Percentiles rank a stretch among this genome's conserved stretches.
phyloP scores from a whole-genome alignment of 1,140 invertebrate genomes.

The Drosophila tani region DNA sequence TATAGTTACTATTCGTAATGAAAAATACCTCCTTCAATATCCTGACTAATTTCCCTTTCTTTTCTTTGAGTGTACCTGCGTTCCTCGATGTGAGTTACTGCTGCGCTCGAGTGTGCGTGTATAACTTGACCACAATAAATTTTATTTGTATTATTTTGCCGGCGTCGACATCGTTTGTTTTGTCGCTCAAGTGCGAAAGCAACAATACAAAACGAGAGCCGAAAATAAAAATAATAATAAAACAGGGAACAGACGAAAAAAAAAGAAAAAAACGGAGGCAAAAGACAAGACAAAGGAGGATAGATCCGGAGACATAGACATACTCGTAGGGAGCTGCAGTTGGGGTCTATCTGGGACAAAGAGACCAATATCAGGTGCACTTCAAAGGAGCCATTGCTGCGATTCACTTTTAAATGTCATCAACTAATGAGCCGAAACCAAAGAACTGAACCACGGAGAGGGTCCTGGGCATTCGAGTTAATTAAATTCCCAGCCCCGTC shows the following conservation, averaged over 20 bases:
- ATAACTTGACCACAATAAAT: conserved; percentile 70
- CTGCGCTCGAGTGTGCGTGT: conserved; percentile 44
- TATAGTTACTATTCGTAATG: too few species aligned
- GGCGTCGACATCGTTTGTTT: conserved; percentile 52
- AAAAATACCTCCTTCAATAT: too few species aligned
- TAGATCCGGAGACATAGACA: neutral
- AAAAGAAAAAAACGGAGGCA: neutral
- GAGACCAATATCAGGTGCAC: conserved; percentile 32
- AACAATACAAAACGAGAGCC: conserved; percentile 34
- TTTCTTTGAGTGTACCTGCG: conserved; percentile 3
- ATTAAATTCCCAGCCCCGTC: conserved; percentile 17
- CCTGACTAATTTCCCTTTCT: too few species aligned
- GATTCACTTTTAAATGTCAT: conserved; percentile 17
- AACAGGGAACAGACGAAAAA: conserved; percentile 8
- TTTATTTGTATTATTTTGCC: conserved; percentile 68
- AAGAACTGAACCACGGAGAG: neutral
- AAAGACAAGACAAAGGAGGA: conserved; percentile 5
- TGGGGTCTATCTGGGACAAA: neutral
- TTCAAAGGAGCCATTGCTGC: conserved; percentile 26
- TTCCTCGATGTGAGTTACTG: conserved; percentile 28
- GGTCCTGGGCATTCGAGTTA: conserved; percentile 14
- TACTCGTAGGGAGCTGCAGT: neutral
- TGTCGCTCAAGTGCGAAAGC: conserved; percentile 55
- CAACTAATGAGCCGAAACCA: conserved; percentile 18
- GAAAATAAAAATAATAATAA: conserved; percentile 28